Evolutionary conservation across 2,797 vertebrate genomes (phyloP).

Genomic region (Oophaga sylvatica): DNA sequence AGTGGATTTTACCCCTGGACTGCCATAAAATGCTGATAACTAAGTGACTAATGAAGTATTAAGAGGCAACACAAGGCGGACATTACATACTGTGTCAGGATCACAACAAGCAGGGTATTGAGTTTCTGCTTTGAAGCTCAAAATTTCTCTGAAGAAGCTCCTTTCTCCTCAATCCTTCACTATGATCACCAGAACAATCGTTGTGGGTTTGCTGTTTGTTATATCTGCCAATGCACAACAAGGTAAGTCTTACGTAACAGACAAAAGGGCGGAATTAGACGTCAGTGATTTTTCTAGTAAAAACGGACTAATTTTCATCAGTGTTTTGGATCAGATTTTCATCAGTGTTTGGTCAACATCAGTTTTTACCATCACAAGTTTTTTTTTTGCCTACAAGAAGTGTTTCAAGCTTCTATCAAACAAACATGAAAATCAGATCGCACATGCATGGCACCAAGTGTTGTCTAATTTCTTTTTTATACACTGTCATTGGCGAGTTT

Average conservation of each 20-base stretch:
- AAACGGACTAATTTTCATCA: too few relatives aligned
- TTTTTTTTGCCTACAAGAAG: too few relatives aligned
- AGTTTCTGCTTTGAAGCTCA: background rate
- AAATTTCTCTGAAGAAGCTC: background rate
- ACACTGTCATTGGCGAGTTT: too few relatives aligned
- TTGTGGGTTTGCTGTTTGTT: slow-evolving; percentile 23
- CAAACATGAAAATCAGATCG: too few relatives aligned
- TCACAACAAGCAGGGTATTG: background rate
- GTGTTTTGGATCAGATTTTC: too few relatives aligned
- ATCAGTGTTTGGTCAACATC: too few relatives aligned
- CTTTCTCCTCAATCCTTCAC: background rate
- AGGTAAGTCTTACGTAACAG: slow-evolving; percentile 25
- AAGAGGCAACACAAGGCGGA: background rate
- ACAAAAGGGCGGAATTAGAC: background rate
- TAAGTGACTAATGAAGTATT: slow-evolving; percentile 35
- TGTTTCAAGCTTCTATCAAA: too few relatives aligned
- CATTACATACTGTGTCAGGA: background rate
- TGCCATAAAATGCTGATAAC: slow-evolving; percentile 57
- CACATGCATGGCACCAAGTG: too few relatives aligned
- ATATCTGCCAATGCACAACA: slow-evolving; percentile 39
- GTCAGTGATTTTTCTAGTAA: too few relatives aligned
- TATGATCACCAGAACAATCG: slow-evolving; percentile 15
- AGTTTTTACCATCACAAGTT: too few relatives aligned
- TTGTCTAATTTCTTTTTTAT: too few relatives aligned
- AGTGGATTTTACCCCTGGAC: slow-evolving; percentile 54